Percentiles rank a stretch among this genome's conserved stretches.
phyloP scores from a whole-genome alignment of 2,888 invertebrate species.

The Keiferia lycopersicella region DNA sequence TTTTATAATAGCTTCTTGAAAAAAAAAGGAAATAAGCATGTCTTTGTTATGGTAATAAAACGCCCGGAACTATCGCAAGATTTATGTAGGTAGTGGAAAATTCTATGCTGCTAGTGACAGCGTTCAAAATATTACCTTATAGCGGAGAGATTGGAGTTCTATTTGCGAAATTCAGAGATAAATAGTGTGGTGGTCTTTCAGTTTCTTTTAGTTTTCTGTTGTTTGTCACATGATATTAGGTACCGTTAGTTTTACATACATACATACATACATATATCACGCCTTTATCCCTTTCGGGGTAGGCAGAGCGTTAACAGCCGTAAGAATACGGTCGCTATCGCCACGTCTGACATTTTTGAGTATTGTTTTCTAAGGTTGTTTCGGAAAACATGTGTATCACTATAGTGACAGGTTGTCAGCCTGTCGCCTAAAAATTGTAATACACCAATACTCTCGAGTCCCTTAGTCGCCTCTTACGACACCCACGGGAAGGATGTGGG shows the following conservation, averaged over 20 bases:
- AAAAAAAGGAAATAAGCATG: conserved; percentile 1
- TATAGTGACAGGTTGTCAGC: too few species aligned
- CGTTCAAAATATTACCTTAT: conserved; percentile 7
- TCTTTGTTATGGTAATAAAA: conserved; percentile 6
- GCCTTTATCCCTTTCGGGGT: too few species aligned
- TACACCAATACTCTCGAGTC: too few species aligned
- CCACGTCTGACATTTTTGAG: too few species aligned
- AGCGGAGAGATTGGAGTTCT: neutral
- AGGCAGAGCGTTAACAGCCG: too few species aligned
- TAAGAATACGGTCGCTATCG: too few species aligned
- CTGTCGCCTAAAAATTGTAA: too few species aligned
- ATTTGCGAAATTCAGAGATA: neutral
- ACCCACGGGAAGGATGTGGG: too few species aligned
- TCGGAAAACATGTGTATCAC: too few species aligned
- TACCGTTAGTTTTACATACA: neutral
- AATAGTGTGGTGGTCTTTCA: neutral
- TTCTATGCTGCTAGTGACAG: neutral
- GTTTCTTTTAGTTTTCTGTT: neutral
- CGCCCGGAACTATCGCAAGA: neutral
- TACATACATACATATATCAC: too few species aligned
- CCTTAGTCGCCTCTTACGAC: too few species aligned
- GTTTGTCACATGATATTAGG: neutral
- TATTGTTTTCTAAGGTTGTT: too few species aligned
- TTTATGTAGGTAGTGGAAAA: conserved; percentile 4
- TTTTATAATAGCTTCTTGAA: neutral